Conservation (phyloP, 2,113 vertebrate genomes). For the Rhinolophus sinicus region DNA sequence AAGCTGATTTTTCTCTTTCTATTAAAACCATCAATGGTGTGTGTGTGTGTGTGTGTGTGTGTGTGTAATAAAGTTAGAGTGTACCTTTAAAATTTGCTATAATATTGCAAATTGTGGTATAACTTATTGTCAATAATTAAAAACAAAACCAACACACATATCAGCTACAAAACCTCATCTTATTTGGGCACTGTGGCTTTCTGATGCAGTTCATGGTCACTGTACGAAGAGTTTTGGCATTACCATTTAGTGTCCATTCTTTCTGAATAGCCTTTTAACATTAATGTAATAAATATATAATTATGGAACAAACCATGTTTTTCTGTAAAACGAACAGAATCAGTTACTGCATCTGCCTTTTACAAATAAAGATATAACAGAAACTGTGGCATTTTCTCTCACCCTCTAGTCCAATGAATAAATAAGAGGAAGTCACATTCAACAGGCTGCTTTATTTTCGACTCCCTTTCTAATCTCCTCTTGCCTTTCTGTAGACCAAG, state of each 20-base stretch:
- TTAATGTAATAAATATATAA: neutral
- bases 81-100: neutral
- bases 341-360: neutral
- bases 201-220: neutral
- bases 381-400: neutral
- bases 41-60: neutral
- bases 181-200: neutral
- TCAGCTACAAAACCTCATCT: neutral
- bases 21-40: neutral
- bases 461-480: conserved; percentile 53
- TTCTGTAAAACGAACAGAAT: conserved; percentile 8
- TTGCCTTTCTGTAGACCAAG: conserved; percentile 30
- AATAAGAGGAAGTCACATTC: conserved; percentile 17
- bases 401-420: neutral
- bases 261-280: neutral
- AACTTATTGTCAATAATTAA: neutral
- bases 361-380: neutral
- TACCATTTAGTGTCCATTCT: neutral
- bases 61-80: neutral
- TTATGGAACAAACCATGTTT: neutral
- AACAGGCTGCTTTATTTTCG: conserved; percentile 1
- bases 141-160: neutral
- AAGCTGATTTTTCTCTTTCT: neutral
- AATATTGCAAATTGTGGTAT: neutral
- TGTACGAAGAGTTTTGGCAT: neutral